phyloP scores from a whole-genome alignment of 2,113 vertebrate species.

The Alethe castanea region DNA sequence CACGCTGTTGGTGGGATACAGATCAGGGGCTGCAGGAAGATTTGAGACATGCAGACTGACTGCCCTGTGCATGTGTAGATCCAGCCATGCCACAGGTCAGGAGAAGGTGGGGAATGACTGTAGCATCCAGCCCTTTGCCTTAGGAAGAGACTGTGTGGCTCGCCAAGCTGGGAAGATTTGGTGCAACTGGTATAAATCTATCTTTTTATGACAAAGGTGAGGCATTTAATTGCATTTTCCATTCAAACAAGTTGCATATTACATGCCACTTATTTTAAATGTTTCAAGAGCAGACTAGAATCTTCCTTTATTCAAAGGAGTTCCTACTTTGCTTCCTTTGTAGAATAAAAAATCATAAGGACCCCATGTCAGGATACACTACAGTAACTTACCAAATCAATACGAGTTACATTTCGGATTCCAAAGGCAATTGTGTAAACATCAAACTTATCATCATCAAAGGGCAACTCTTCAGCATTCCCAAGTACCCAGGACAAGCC shows the following conservation, averaged over 20 bases:
- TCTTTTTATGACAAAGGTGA: not conserved
- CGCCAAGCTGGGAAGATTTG: not conserved
- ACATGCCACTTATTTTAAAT: not conserved
- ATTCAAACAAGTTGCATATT: not conserved
- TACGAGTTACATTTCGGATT: conserved; percentile 92
- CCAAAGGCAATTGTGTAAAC: conserved; percentile 95
- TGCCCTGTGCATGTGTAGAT: not conserved
- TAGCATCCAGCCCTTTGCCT: not conserved
- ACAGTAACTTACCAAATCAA: conserved; percentile 76
- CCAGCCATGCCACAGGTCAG: not conserved
- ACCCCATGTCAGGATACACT: not conserved
- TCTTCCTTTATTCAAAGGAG: not conserved
- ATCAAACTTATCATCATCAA: conserved; percentile 90
- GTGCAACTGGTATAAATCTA: not conserved
- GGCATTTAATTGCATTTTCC: not conserved
- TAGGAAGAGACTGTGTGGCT: not conserved
- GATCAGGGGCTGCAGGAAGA: not conserved
- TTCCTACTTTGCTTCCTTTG: not conserved
- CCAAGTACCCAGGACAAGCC: conserved; percentile 93
- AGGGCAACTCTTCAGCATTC: conserved; percentile 94
- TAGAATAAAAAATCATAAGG: not conserved
- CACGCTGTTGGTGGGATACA: accelerated
- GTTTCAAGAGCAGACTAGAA: not conserved
- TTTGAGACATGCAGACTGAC: not conserved
- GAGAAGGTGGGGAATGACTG: not conserved